A percentile compares a stretch with the other conserved stretches of the same genome.
Evolutionary conservation across 1,140 invertebrate genomes (phyloP).

Genomic region (Aphelinus certus): DNA sequence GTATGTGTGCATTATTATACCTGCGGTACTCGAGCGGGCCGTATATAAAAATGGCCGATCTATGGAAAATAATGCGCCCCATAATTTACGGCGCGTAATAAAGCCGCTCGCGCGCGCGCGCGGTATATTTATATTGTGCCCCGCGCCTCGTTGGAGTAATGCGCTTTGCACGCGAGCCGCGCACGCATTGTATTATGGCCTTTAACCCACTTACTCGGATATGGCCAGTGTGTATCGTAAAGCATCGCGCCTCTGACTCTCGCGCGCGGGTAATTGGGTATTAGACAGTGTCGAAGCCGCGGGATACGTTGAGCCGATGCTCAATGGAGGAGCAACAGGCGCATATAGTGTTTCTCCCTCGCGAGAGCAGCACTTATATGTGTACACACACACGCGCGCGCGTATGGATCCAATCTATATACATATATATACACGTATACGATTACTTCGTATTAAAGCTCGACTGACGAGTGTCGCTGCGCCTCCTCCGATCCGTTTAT

Average conservation of each 20-base stretch:
- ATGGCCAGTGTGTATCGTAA: conserved; percentile 7
- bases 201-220: conserved; percentile 15
- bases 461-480: background rate
- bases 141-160: background rate
- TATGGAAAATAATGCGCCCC: conserved; percentile 42
- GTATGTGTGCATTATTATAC: no score
- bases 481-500: conserved; percentile 7
- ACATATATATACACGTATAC: background rate
- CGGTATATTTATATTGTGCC: conserved; percentile 38
- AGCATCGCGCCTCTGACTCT: conserved; percentile 2
- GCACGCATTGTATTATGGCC: background rate
- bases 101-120: conserved; percentile 29
- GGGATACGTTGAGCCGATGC: background rate
- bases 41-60: conserved; percentile 40
- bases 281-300: conserved; percentile 27
- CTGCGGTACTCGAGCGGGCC: no score
- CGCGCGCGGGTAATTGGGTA: conserved; percentile 15
- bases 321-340: no score
- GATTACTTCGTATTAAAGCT: background rate
- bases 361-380: no score
- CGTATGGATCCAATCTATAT: background rate
- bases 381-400: background rate
- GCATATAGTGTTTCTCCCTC: no score
- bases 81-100: conserved; percentile 43
- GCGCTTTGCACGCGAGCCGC: background rate